phyloP scores from a whole-genome alignment of 2,113 vertebrate species.

The Trogon surrucura region DNA sequence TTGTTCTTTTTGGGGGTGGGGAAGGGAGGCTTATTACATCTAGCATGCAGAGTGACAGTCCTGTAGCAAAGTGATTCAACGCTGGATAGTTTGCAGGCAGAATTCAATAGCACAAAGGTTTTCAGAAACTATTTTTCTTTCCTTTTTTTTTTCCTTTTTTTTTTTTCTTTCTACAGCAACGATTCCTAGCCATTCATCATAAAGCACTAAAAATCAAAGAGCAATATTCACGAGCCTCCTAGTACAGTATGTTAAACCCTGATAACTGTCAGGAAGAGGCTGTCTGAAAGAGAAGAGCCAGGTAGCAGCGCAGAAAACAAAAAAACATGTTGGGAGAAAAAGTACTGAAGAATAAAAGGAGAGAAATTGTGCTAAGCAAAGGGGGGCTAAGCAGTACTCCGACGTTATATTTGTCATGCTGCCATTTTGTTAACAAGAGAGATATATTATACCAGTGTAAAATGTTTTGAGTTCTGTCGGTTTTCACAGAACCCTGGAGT shows the following conservation, averaged over 20 bases:
- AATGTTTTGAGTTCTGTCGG: not conserved
- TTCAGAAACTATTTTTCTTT: slow-evolving; percentile 54
- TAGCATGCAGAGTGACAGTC: not conserved
- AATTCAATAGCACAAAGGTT: slow-evolving; percentile 58
- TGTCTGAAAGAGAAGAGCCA: slow-evolving; percentile 55
- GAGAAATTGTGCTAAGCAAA: slow-evolving; percentile 31
- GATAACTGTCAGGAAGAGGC: slow-evolving; percentile 72
- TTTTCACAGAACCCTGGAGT: slow-evolving; percentile 18
- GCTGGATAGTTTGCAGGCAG: slow-evolving; percentile 42
- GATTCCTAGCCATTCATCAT: slow-evolving; percentile 67
- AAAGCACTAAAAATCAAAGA: slow-evolving; percentile 73
- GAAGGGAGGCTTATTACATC: not conserved
- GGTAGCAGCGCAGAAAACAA: slow-evolving; percentile 59
- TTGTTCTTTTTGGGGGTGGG: not conserved
- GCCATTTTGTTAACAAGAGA: slow-evolving; percentile 51
- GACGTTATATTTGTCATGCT: slow-evolving; percentile 29
- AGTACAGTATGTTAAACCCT: slow-evolving; percentile 72
- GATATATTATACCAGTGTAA: not conserved
- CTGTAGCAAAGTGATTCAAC: not conserved
- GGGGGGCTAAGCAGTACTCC: not conserved
- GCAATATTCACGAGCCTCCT: slow-evolving; percentile 75
- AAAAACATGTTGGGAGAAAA: slow-evolving; percentile 49
- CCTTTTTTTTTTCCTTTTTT: not conserved
- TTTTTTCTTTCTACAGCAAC: not conserved
- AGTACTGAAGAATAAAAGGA: slow-evolving; percentile 55